Conservation (phyloP, 2,113 vertebrate species). For the Ceyx margarethae region DNA sequence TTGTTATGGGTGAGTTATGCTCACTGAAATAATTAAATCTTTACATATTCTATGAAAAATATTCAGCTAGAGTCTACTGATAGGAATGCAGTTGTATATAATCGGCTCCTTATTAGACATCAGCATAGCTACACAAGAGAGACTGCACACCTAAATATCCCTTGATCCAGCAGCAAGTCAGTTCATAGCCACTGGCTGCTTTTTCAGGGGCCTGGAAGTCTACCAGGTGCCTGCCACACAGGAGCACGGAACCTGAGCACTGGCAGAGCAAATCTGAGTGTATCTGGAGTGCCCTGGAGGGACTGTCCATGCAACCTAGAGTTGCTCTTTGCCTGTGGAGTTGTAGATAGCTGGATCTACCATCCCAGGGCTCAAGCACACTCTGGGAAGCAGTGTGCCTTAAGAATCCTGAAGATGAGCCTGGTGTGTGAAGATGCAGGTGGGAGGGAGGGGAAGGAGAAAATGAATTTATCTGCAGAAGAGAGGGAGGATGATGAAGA, state of each 20-base stretch:
- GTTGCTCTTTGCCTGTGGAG: not conserved
- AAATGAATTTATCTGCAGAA: not conserved
- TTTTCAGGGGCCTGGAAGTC: not conserved
- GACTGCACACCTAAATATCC: not conserved
- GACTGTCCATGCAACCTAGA: not conserved
- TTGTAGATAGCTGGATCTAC: not conserved
- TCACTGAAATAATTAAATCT: not conserved
- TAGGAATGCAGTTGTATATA: not conserved
- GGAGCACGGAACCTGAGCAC: not conserved
- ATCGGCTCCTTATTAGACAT: not conserved
- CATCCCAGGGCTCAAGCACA: rapidly evolving
- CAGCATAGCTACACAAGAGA: not conserved
- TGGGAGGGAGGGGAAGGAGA: not conserved
- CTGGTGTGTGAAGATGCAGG: not conserved
- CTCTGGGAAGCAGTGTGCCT: not conserved
- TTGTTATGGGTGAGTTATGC: not conserved
- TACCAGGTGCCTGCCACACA: not conserved
- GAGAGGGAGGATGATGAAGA: slow-evolving; percentile 9
- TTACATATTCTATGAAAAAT: not conserved
- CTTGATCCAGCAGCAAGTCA: not conserved
- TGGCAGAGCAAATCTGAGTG: not conserved
- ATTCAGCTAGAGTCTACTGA: not conserved
- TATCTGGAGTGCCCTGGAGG: not conserved
- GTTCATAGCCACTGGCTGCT: not conserved
- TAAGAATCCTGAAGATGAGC: rapidly evolving